These are phyloP conservation scores for Salmo trutta DNA, from an alignment of 2,797 vertebrate genomes.

Conservation along the genomic window DNA sequence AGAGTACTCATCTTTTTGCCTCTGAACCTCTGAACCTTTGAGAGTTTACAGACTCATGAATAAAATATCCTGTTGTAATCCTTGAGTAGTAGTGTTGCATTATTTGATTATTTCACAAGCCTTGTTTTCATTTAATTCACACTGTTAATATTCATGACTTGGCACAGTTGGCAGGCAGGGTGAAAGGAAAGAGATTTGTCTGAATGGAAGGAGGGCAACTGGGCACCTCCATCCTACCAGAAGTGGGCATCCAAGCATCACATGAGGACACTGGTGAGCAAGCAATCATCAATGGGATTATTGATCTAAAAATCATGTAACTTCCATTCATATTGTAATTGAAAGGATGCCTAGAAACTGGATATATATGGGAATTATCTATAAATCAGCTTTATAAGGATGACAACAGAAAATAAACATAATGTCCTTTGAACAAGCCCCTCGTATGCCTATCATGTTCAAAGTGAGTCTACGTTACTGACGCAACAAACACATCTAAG, in stretches of 20 bases:
- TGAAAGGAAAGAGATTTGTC: neutral
- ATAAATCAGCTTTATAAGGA: neutral
- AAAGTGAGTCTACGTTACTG: conserved; percentile 3
- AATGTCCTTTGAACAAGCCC: neutral
- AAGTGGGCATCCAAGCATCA: conserved; percentile 57
- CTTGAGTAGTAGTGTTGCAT: conserved; percentile 55
- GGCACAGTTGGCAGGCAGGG: conserved; percentile 21
- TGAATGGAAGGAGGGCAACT: neutral
- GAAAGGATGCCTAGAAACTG: neutral
- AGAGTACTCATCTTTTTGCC: conserved; percentile 12
- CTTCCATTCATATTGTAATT: neutral
- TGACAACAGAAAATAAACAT: neutral
- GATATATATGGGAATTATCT: neutral
- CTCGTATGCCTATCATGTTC: neutral
- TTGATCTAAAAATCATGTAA: neutral
- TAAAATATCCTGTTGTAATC: conserved; percentile 64
- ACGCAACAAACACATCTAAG: conserved; percentile 33
- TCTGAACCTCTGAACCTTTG: conserved; percentile 13
- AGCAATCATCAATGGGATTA: neutral
- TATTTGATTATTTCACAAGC: conserved; percentile 67
- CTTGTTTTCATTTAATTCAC: conserved; percentile 55
- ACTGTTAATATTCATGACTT: conserved; percentile 58
- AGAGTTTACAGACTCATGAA: conserved; percentile 56
- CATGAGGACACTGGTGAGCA: conserved; percentile 16
- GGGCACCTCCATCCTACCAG: conserved; percentile 48